These are phyloP conservation scores for Phyllostomus hastatus DNA, from an alignment of 2,113 vertebrate genomes.

Conservation along the genomic window DNA sequence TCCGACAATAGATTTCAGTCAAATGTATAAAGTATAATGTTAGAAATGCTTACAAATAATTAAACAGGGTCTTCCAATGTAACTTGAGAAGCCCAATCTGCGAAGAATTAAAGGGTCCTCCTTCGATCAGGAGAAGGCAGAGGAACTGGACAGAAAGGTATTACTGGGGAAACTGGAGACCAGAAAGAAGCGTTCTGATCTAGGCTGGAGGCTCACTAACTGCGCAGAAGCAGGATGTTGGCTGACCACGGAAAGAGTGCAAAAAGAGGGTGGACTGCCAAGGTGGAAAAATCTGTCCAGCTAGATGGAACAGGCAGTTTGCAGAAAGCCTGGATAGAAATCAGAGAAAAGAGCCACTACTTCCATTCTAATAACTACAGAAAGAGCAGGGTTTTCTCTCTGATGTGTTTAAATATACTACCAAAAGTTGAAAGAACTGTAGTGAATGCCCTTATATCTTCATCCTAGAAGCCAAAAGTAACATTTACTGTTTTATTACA, in stretches of 20 bases:
- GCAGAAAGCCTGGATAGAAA: constrained; percentile 21
- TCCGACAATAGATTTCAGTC: background rate
- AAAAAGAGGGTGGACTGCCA: background rate
- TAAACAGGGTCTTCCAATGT: background rate
- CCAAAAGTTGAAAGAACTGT: background rate
- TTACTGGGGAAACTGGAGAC: background rate
- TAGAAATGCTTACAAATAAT: background rate
- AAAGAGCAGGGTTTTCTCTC: background rate
- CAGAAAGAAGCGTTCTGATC: background rate
- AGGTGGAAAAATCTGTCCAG: background rate
- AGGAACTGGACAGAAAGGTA: background rate
- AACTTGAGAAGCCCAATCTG: background rate
- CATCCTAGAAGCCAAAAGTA: background rate
- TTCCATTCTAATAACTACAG: background rate
- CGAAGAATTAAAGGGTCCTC: background rate
- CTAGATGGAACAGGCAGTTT: background rate
- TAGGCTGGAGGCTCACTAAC: background rate
- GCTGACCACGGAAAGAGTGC: background rate
- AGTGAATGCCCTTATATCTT: background rate
- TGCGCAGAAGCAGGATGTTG: background rate
- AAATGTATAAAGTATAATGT: background rate
- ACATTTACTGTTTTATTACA: background rate
- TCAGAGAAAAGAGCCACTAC: background rate
- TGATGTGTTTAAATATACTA: background rate
- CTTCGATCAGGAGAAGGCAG: background rate